Conservation (phyloP, 2,888 invertebrate species). For the Andrena flavipes region DNA sequence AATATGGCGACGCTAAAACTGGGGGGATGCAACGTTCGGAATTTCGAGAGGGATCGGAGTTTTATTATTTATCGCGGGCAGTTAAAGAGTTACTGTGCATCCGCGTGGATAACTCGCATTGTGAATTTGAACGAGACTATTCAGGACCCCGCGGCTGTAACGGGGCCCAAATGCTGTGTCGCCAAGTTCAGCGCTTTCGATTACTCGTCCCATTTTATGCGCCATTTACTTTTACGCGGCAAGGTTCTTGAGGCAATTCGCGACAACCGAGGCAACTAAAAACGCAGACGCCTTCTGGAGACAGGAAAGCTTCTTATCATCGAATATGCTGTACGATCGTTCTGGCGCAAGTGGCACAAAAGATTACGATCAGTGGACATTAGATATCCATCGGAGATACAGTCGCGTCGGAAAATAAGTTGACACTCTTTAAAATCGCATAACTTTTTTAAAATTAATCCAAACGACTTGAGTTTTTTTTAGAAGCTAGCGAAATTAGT, state of each 20-base stretch:
- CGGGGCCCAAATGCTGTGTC: constrained; percentile 1
- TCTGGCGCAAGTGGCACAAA: neutral
- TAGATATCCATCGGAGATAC: neutral
- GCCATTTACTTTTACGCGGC: constrained; percentile 20
- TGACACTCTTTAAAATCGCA: too few relatives aligned
- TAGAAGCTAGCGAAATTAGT: too few relatives aligned
- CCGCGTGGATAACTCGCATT: constrained; percentile 9
- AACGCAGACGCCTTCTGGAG: neutral
- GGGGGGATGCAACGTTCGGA: neutral
- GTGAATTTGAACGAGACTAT: neutral
- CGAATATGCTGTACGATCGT: neutral
- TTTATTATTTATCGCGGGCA: constrained; percentile 8
- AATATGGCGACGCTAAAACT: constrained; percentile 1
- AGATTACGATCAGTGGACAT: neutral
- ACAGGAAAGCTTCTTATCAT: neutral
- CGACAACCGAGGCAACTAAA: neutral
- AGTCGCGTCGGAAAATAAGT: too few relatives aligned
- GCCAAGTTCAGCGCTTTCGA: constrained; percentile 13
- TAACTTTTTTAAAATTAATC: too few relatives aligned
- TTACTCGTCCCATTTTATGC: constrained; percentile 29
- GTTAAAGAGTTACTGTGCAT: neutral
- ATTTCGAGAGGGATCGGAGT: neutral
- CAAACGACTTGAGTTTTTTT: too few relatives aligned
- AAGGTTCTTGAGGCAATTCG: constrained; percentile 17
- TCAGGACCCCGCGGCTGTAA: neutral